Base-by-base conservation (phyloP, 64 coral and sea anemone genomes). In the Astreopora myriophthalma region DNA sequence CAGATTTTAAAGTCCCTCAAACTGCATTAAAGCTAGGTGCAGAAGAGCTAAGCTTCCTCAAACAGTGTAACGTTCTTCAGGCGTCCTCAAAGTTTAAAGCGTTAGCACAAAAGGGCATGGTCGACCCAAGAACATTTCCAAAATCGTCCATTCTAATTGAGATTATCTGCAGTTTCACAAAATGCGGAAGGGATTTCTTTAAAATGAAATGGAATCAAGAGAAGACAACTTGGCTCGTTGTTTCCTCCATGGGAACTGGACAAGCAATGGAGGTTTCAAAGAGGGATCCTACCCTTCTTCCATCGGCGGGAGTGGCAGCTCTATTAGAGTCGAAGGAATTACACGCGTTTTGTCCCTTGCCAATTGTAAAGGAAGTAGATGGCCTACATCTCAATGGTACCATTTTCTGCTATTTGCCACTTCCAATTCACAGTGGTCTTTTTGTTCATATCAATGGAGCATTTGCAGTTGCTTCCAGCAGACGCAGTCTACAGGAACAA, bases 361-460 rank as follows among this genome's bases (percentile, higher is more conserved):
- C 85, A 26, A 35, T 49, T 29, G n/a, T 61, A 14, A 14, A 52
- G 5, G 11, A 46, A 25, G 14, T n/a, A 2, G 73, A 79, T 38
- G 63, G 42, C 40, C 2, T 46, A 6, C 24, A 29, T 22, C 32
- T 71, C 29, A 61, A 87, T 25, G 92, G 67, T 20, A 77, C 11
- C 25, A 72, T 96, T 20, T 96, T 89, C 75, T 96, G 94, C 32
- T 96, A 81, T 37, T 60, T 96, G 17, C 94, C 94, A 2, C 69
- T 96, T n/a, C 94, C 94, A 26, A 76, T 96, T 19, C 60, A 76
- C 3, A 96, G 77, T 57, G 90, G 90, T 31, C 79, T 96, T 42
- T 86, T 86, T 24, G 40, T 96, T 38, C 94, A 96, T 55, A 89
- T 96, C 36, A 96, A 96, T 62, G 94, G 90, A 46, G 76, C 76